Evolutionary conservation across 2,113 vertebrate genomes (phyloP), one percentile per base, ranked within the genome.

Genomic region (Campylomormyrus numenius): DNA sequence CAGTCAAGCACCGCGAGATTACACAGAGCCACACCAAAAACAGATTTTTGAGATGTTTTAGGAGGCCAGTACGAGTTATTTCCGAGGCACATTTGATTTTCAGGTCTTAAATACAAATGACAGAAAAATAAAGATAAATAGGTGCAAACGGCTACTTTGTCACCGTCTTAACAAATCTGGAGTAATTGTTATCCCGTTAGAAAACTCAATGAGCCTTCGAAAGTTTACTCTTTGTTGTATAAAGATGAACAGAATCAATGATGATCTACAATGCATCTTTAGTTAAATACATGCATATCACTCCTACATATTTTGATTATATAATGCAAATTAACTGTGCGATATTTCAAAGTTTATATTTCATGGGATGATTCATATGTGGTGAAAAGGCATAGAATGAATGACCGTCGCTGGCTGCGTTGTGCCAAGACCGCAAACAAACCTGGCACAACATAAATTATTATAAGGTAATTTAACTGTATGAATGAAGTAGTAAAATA

Each of bases 1-100:
- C 48, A 24, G 45, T 4, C 24, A 89, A 31, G 0, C 89, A 91
- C 93, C 94, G 94, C 92, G 92, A 95, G 91, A 94, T n/a, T 90
- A 92, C 9, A 3, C 2, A 0, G n/a, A 35, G 24, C 11, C 62
- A 90, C 84, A 46, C n/a, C 84, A 66, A 66, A 66, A 89, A 62
- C 35, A 53, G 42, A 80, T 90, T 92, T 70, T 91, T 85, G 2
- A 45, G 89, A 88, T 91, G 62, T 80, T 89, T 90, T 85, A 58
- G 46, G 21, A 58, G 7, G 46, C 42, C 5, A 52, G 19, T 19
- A 4, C 42, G 19, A 83, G 10, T 85, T n/a, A 39, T 5, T 31
- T 19, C 35, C 70, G 27, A 49, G 45, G 46, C 48, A 24, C 15
- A 42, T 21, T 89, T 15, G 66, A 21, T 70, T 48, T 49, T 49